Evolutionary conservation across 2,888 invertebrate genomes (phyloP).

Genomic region (Marasmarcha lunaedactyla): DNA sequence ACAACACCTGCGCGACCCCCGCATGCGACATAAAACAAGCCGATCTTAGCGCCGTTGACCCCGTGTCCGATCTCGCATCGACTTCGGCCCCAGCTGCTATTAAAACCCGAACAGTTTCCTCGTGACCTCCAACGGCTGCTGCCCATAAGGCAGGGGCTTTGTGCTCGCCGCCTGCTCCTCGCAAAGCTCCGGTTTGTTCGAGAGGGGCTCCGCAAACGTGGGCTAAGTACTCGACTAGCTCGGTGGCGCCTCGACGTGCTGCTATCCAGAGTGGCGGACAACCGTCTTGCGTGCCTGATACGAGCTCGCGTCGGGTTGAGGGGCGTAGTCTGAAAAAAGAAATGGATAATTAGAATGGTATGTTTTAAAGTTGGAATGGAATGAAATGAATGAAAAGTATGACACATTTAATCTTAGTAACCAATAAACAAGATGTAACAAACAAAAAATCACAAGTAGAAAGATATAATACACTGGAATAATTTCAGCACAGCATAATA

Average conservation of each 20-base stretch:
- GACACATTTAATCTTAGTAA: no score
- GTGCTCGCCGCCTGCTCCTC: slow-evolving; percentile 75
- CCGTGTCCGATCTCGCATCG: slow-evolving; percentile 89
- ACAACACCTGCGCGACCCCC: slow-evolving; percentile 36
- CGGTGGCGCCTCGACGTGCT: slow-evolving; percentile 82
- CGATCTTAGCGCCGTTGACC: slow-evolving; percentile 89
- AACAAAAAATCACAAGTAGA: no score
- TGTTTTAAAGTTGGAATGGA: background rate
- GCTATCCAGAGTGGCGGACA: slow-evolving; percentile 87
- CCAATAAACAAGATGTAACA: no score
- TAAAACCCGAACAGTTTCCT: slow-evolving; percentile 81
- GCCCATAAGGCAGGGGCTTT: slow-evolving; percentile 92
- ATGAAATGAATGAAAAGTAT: no score
- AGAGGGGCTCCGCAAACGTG: slow-evolving; percentile 85
- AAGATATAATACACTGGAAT: no score
- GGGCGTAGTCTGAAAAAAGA: slow-evolving; percentile 55
- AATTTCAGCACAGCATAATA: no score
- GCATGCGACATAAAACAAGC: slow-evolving; percentile 94
- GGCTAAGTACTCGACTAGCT: slow-evolving; percentile 88
- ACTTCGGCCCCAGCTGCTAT: slow-evolving; percentile 84
- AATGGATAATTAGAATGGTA: background rate
- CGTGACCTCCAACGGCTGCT: slow-evolving; percentile 87
- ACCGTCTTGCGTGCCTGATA: slow-evolving; percentile 76
- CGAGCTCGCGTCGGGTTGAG: slow-evolving; percentile 75
- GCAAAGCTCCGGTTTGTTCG: slow-evolving; percentile 79